Conservation (phyloP, 2,888 invertebrate species). For the Aporophyla lueneburgensis region DNA sequence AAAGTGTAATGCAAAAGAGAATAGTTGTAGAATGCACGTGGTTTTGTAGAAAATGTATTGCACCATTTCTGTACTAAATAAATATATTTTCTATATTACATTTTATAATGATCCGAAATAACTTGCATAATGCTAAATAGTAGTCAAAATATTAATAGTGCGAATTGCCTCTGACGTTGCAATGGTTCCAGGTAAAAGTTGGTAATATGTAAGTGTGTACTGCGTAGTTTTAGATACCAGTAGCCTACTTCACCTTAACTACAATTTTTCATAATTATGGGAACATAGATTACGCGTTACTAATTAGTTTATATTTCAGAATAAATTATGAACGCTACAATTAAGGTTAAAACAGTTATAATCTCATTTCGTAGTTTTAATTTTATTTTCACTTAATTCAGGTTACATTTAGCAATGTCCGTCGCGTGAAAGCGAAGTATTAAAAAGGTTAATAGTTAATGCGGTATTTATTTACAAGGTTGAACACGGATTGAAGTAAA, state of each 20-base stretch:
- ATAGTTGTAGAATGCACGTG: not conserved
- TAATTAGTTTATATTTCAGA: conserved; percentile 7
- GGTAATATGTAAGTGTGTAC: not conserved
- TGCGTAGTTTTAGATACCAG: not conserved
- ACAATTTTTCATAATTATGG: not conserved
- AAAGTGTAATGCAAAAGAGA: not conserved
- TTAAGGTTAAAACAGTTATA: conserved; percentile 39
- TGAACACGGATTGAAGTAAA: conserved; percentile 20
- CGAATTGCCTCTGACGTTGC: not conserved
- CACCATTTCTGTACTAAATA: too few relatives aligned
- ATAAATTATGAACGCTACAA: not conserved
- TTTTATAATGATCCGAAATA: not conserved
- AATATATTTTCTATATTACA: too few relatives aligned
- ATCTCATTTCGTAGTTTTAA: conserved; percentile 25
- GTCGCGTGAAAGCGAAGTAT: conserved; percentile 14
- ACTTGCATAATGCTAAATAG: not conserved
- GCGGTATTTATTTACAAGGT: conserved; percentile 29
- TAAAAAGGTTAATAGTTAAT: conserved; percentile 24
- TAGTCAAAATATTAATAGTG: not conserved
- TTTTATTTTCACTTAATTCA: conserved; percentile 6
- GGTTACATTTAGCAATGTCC: not conserved
- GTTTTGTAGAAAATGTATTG: too few relatives aligned
- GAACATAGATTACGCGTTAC: not conserved
- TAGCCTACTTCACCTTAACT: not conserved
- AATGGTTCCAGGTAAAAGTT: not conserved